Conservation (phyloP, 2,888 invertebrate species). For the Palloptera scutellata region DNA sequence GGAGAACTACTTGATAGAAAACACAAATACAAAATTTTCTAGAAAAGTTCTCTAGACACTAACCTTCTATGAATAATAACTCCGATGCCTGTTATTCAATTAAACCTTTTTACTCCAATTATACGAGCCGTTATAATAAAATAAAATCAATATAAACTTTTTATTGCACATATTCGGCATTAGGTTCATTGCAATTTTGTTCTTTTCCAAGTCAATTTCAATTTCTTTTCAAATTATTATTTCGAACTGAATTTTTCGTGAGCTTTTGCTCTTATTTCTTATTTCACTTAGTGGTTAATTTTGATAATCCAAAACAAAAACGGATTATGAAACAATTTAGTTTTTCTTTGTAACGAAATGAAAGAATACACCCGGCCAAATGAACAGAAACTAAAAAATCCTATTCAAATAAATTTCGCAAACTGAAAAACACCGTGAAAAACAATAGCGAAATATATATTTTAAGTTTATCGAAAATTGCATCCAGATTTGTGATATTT, state of each 20-base stretch:
- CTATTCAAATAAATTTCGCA: conserved; percentile 7
- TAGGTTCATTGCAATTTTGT: conserved; percentile 51
- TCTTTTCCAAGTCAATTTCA: conserved; percentile 13
- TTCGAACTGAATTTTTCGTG: too few relatives aligned
- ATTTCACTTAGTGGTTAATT: conserved; percentile 6
- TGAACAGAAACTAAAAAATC: conserved; percentile 3
- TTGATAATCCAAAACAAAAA: neutral
- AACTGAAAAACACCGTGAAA: conserved; percentile 19
- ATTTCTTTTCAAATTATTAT: neutral
- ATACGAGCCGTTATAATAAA: conserved; percentile 65
- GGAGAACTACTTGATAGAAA: conserved; percentile 10
- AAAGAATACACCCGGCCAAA: neutral
- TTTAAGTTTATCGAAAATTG: conserved; percentile 2
- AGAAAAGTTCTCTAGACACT: conserved; percentile 5
- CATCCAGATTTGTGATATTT: conserved; percentile 23
- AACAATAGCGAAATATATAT: too few relatives aligned
- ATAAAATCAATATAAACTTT: conserved; percentile 64
- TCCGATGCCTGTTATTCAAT: conserved; percentile 14
- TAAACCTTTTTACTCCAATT: conserved; percentile 64
- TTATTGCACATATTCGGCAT: conserved; percentile 60
- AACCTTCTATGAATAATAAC: conserved; percentile 29
- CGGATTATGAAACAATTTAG: neutral
- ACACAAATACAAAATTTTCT: conserved; percentile 5
- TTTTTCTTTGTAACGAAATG: neutral
- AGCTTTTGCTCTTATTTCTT: too few relatives aligned